phyloP scores from a whole-genome alignment of 2,888 invertebrate genomes.

The Apomyelois bistriatella region DNA sequence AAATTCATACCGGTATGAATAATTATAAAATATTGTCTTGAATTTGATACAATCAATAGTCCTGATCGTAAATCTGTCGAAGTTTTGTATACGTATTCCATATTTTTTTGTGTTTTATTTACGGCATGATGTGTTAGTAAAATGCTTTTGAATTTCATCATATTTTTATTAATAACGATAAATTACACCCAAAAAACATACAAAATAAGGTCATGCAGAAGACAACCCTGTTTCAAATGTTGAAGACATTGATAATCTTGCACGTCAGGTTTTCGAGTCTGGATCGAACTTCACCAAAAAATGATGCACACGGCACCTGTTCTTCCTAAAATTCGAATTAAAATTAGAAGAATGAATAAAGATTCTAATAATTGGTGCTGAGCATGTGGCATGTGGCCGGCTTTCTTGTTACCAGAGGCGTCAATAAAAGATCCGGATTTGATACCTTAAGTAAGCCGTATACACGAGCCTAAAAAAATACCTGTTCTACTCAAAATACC shows the following conservation, averaged over 20 bases:
- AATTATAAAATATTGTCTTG: no score
- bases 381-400: no score
- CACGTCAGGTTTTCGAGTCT: slow-evolving; percentile 31
- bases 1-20: no score
- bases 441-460: no score
- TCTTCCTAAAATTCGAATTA: slow-evolving; percentile 16
- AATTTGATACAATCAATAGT: not conserved
- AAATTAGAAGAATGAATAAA: no score
- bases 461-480: no score
- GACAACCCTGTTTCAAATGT: slow-evolving; percentile 20
- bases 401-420: no score
- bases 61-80: not conserved
- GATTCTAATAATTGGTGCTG: no score
- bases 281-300: not conserved
- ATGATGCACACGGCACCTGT: not conserved
- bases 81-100: not conserved
- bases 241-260: slow-evolving; percentile 37
- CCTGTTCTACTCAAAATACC: no score
- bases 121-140: slow-evolving; percentile 7
- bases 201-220: no score
- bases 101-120: not conserved
- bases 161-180: not conserved
- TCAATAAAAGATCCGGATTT: no score
- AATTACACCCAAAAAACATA: not conserved
- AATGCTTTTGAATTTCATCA: not conserved